Evolutionary conservation across 2,797 vertebrate genomes (phyloP), one percentile per base, ranked within the genome.

Genomic region (Amblyopsis hoosieri): DNA sequence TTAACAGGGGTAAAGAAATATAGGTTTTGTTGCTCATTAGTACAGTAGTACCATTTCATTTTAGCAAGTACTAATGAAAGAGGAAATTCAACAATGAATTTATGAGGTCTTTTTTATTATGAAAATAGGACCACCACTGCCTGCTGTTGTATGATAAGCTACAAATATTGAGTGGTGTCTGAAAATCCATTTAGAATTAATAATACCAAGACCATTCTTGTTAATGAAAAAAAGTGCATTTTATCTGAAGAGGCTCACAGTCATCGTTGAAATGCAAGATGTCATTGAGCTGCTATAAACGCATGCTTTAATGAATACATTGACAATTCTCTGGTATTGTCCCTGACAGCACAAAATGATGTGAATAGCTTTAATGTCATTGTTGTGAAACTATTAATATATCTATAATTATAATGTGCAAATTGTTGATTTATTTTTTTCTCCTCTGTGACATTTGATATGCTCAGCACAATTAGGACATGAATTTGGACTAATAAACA

Each of bases 321-420:
- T 79, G 80, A 85, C 88, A 84, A 83, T 76, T 82, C 81, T 57
- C 66, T 62, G 13, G 83, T 75, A 87, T 90, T 89, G 89, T 91
- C 87, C 86, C 80, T 89, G 89, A 90, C 89, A 87, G 83, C 72
- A 62, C 82, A 79, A 90, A 90, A 87, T 84, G 60, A 89, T 87
- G 85, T 85, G 77, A 92, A 91, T 85, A 83, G 84, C 77, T 80
- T 59, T 69, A 62, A 84, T 86, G 84, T 91, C 90, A 92, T 84
- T 91, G 90, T 91, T 91, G 86, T 79, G 84, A 85, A 90, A 90
- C 87, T 89, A 92, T 92, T 90, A 93, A 93, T 90, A 91, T 80
- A 93, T 90, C 79, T 85, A 84, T 91, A 93, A 92, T 93, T 92
- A 92, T 79, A 71, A 73, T 87, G 60, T 63, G 79, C 70, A 87